Conservation (phyloP, 2,113 vertebrate species). For the Geothlypis trichas region DNA sequence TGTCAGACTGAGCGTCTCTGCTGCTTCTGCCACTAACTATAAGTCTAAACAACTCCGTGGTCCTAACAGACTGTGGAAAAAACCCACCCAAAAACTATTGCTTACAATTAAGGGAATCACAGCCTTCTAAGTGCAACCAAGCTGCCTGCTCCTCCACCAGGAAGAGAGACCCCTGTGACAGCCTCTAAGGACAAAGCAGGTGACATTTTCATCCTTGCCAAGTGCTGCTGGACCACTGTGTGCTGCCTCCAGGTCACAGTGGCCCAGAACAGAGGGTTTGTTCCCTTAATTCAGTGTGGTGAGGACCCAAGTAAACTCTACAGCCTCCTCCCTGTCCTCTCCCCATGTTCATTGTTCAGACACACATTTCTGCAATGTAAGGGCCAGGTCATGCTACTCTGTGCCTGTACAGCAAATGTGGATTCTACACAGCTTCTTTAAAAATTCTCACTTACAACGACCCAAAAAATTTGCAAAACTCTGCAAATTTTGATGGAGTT, state of each 20-base stretch:
- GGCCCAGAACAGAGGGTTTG: background rate
- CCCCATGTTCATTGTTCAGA: background rate
- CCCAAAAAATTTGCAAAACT: background rate
- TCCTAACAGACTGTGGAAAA: background rate
- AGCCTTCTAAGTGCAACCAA: background rate
- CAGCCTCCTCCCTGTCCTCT: background rate
- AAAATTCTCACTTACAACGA: background rate
- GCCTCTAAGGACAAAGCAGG: background rate
- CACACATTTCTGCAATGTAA: rapidly evolving
- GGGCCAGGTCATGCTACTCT: rapidly evolving
- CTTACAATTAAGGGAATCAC: background rate
- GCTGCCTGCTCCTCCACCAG: background rate
- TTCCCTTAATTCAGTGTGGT: background rate
- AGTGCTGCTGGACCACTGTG: background rate
- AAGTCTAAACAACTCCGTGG: background rate
- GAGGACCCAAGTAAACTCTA: background rate
- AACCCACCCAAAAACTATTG: rapidly evolving
- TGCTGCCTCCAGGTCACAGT: rapidly evolving
- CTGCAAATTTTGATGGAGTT: background rate
- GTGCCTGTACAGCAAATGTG: background rate
- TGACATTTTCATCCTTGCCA: rapidly evolving
- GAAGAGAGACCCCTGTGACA: background rate
- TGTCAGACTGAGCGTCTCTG: background rate
- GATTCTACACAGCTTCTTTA: rapidly evolving
- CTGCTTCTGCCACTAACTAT: background rate